Base-by-base conservation (phyloP, 2,113 vertebrate species). In the Heterotilapia buettikoferi region DNA sequence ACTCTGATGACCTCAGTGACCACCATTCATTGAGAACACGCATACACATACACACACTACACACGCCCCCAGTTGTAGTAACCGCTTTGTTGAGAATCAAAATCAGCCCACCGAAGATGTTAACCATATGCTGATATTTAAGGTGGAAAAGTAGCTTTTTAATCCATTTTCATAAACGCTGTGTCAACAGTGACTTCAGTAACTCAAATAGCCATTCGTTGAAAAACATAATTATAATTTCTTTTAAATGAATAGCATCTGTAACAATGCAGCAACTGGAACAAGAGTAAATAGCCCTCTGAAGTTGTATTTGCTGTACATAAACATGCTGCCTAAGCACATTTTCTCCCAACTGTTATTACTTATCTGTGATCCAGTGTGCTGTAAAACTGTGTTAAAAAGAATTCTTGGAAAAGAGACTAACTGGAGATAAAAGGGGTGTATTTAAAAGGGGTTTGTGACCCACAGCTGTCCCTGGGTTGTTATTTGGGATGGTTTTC, bases 1-100 rank as follows among this genome's bases (percentile, higher is more conserved):
- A 92, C 83, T 89, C 85, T 14, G 84, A 89, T 94, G 94, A 95
- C 95, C 95, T 93, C 91, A 88, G 76, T 90, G 91, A 83, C 90
- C 86, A 82, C 86, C 83, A 26, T 91, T 89, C 92, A 92, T 83
- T 89, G 91, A 92, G 91, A 93, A 89, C 85, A 85, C 90, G 80
- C 85, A 90, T 56, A 85, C 50, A 19, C 71, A 89, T 56, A 84
- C 56, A 33, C 71, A 82, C 87, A 61, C 81, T 63, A 80, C 61
- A 33, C 78, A 80, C 86, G 38, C 81, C 13, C 82, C 81, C 82
- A 90, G 86, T 88, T 86, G 81, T 52, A 81, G 36, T 21, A 54
- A 79, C 78, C n/a, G 83, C 76, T 84, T 86, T 89, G 93, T 87
- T 94, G 92, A 94, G 88, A 94, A 91, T 85, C 86, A 66, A 63